Evolutionary conservation across 2,888 invertebrate species (phyloP), one percentile per base, ranked within the genome.

Genomic region (Allygus modestus): DNA sequence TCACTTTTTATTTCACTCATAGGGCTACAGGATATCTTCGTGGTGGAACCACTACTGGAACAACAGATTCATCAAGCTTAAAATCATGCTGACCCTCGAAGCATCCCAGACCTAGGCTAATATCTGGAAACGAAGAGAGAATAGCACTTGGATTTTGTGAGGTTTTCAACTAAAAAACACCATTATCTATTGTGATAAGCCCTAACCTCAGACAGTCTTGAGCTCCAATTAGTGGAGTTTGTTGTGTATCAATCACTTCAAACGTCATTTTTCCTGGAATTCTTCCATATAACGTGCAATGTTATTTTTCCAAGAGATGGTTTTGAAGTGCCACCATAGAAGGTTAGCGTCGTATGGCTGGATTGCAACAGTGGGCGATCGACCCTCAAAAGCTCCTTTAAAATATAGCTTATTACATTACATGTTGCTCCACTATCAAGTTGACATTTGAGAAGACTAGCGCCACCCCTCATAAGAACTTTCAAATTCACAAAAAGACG

Each of bases 11-110:
- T 51, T 12, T 79, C 51, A 4, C n/a, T 28, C 2, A 20, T 5
- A 51, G 41, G 46, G 54, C 51, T n/a, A n/a, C n/a, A 0, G 51
- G 79, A 51, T 51, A 51, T 51, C 51, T 12, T 17, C 51, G 51
- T 12, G 51, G 51, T n/a, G 51, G 51, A 51, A 51, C 9, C 2
- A 51, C 51, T n/a, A 12, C 51, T n/a, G n/a, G n/a, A 12, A 2
- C 2, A n/a, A 51, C 51, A 9, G 51, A 51, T 51, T 12, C n/a
- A 51, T 51, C 51, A n/a, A 51, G 51, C 51, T 17, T 51, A 51
- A 51, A 51, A n/a, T n/a, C 51, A 51, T 37, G 37, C 7, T 12
- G 51, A n/a, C 15, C n/a, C n/a, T n/a, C n/a, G n/a, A n/a, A n/a
- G n/a, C n/a, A n/a, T n/a, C n/a, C n/a, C n/a, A n/a, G n/a, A n/a